Conservation (phyloP, 2,888 invertebrate species). For the Melanostoma mellinum region DNA sequence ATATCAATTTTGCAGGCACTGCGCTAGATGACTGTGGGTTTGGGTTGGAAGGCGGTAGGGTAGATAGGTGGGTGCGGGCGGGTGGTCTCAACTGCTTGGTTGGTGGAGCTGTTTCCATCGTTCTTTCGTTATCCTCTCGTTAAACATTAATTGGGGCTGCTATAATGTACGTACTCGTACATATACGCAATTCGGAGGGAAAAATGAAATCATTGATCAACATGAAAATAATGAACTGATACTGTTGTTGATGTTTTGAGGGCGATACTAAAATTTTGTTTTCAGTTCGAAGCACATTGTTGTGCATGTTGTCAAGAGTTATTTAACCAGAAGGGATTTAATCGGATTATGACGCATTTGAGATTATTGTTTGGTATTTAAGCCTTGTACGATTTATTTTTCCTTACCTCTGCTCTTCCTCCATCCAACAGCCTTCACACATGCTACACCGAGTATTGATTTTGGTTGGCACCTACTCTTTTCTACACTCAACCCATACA, state of each 20-base stretch:
- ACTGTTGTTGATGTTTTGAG: constrained; percentile 71
- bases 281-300: constrained; percentile 67
- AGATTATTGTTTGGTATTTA: constrained; percentile 70
- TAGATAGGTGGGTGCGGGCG: background rate
- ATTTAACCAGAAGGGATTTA: constrained; percentile 71
- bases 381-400: constrained; percentile 70
- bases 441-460: constrained; percentile 42
- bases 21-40: constrained; percentile 5
- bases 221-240: constrained; percentile 70
- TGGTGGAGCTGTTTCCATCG: constrained; percentile 12
- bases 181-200: constrained; percentile 48
- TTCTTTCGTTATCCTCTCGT: constrained; percentile 53
- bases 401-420: constrained; percentile 5
- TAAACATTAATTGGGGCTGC: constrained; percentile 61
- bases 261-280: constrained; percentile 66
- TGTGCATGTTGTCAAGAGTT: constrained; percentile 72
- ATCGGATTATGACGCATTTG: constrained; percentile 72
- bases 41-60: background rate
- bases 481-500: constrained; percentile 13
- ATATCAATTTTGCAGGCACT: constrained; percentile 60
- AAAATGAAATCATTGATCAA: constrained; percentile 69
- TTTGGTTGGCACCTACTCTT: constrained; percentile 43
- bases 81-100: too few relatives aligned
- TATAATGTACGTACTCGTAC: constrained; percentile 6
- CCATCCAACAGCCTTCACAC: constrained; percentile 25